phyloP scores from a whole-genome alignment of 1,140 invertebrate genomes.

The Yoshiicerus persimilis region DNA sequence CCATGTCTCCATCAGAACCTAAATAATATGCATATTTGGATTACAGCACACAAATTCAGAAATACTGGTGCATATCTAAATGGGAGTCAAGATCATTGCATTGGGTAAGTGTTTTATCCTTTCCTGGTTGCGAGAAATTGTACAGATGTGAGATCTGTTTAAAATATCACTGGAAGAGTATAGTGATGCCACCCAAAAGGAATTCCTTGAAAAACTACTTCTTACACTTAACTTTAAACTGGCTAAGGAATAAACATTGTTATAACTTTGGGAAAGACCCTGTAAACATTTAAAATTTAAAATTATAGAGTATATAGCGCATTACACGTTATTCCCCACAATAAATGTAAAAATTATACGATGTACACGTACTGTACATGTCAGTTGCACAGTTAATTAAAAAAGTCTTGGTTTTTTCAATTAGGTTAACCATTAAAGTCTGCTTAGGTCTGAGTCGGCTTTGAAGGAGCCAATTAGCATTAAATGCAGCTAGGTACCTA shows the following conservation, averaged over 20 bases:
- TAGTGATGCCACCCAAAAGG: background rate
- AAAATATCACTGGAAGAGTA: background rate
- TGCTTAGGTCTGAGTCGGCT: background rate
- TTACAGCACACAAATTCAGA: background rate
- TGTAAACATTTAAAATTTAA: no score
- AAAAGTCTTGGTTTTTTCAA: background rate
- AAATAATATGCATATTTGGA: background rate
- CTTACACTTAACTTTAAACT: no score
- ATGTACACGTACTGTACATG: background rate
- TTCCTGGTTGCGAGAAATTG: background rate
- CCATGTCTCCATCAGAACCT: background rate
- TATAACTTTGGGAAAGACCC: no score
- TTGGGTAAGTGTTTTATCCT: background rate
- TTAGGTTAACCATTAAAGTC: background rate
- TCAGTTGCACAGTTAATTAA: background rate
- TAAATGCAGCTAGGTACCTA: background rate
- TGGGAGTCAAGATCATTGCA: background rate
- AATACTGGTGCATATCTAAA: background rate
- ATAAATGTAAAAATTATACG: no score
- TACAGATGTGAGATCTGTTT: background rate
- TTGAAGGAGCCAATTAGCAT: background rate
- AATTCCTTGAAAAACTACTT: background rate
- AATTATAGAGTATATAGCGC: no score
- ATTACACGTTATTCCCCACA: no score
- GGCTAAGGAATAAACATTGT: no score